Percentiles rank a stretch among this genome's conserved stretches.
Evolutionary conservation across 2,113 vertebrate genomes (phyloP).

Genomic region (Strix uralensis): DNA sequence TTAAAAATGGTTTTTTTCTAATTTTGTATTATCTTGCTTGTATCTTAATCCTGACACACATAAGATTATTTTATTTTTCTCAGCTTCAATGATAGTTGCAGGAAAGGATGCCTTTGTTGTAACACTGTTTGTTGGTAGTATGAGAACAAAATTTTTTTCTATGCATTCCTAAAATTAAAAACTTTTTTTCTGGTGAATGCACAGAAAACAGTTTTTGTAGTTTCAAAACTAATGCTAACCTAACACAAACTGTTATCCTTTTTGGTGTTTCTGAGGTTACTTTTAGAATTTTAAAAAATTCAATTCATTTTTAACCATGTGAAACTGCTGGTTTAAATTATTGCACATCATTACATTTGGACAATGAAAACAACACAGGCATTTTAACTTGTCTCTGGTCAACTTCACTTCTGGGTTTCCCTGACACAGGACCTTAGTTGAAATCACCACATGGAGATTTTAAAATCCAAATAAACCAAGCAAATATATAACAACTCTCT

Average conservation of each 20-base stretch:
- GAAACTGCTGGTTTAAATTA: constrained; percentile 62
- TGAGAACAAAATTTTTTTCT: background rate
- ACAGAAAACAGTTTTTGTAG: background rate
- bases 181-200: background rate
- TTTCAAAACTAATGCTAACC: background rate
- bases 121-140: background rate
- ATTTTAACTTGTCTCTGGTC: constrained; percentile 58
- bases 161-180: background rate
- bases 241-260: background rate
- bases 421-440: background rate
- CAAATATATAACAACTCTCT: background rate
- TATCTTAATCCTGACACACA: background rate
- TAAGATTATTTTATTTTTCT: background rate
- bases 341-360: constrained; percentile 44
- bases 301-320: constrained; percentile 35
- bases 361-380: constrained; percentile 57
- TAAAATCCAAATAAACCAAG: constrained; percentile 36
- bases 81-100: background rate
- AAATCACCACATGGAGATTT: constrained; percentile 29
- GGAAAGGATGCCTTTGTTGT: background rate
- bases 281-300: background rate
- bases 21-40: background rate
- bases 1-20: background rate
- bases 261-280: background rate
- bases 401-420: constrained; percentile 49